phyloP scores from a whole-genome alignment of 2,113 vertebrate genomes.

The Nothoprocta pentlandii region DNA sequence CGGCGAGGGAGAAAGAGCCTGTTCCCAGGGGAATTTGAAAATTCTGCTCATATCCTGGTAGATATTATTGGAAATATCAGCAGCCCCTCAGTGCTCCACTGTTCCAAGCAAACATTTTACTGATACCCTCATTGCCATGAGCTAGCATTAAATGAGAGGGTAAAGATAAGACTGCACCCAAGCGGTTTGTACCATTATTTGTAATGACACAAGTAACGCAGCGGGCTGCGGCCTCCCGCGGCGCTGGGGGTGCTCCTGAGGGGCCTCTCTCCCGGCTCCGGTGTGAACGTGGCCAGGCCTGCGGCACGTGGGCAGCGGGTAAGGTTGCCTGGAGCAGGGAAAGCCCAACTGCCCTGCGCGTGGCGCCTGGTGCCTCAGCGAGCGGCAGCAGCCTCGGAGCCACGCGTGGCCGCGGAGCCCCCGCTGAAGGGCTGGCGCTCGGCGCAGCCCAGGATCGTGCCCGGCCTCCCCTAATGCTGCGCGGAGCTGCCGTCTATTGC shows the following conservation, averaged over 20 bases:
- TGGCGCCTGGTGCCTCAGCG: too few species aligned
- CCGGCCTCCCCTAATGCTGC: background rate
- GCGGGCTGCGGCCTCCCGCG: background rate
- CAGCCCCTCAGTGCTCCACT: background rate
- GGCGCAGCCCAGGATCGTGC: background rate
- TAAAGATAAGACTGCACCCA: background rate
- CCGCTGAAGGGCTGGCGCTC: background rate
- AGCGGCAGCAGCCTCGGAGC: too few species aligned
- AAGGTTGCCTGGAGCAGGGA: background rate
- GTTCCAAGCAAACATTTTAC: background rate
- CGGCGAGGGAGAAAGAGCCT: background rate
- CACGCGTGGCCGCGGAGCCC: too few species aligned
- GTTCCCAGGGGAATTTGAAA: background rate
- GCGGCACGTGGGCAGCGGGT: background rate
- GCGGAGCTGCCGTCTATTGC: background rate
- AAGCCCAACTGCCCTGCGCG: too few species aligned
- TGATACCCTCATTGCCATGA: background rate
- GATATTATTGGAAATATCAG: background rate
- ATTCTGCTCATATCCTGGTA: background rate
- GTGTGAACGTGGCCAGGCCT: background rate
- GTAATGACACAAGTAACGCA: background rate
- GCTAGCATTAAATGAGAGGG: background rate
- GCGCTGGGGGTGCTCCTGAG: background rate
- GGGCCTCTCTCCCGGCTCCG: background rate
- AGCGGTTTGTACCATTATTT: background rate